These are phyloP conservation scores for Pterobdella sp. DNA, from an alignment of 2,888 invertebrate genomes.

Conservation along the genomic window DNA sequence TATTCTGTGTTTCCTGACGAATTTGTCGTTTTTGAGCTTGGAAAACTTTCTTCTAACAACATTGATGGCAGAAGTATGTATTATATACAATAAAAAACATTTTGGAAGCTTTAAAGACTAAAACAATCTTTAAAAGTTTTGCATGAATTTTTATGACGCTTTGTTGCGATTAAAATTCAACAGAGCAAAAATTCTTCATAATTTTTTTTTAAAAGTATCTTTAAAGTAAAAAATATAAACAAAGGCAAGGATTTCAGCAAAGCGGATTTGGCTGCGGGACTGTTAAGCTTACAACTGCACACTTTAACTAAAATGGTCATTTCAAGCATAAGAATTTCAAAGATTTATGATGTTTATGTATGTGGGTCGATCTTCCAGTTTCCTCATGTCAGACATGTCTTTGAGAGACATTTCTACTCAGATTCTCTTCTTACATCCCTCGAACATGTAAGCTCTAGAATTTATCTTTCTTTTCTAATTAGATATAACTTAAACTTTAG, in stretches of 20 bases:
- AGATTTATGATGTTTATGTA: not conserved
- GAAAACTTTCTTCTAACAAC: slow-evolving; percentile 15
- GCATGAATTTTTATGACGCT: no score
- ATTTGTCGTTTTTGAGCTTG: slow-evolving; percentile 13
- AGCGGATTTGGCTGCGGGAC: slow-evolving; percentile 22
- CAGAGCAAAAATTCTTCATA: no score
- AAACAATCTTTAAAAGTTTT: no score
- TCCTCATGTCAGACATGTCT: not conserved
- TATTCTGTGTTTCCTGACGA: slow-evolving; percentile 1
- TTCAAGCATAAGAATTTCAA: not conserved
- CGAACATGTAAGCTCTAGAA: not conserved
- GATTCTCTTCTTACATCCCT: not conserved
- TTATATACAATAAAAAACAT: no score
- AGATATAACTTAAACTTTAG: no score
- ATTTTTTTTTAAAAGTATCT: no score
- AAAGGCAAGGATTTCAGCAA: no score
- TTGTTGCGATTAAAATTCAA: no score
- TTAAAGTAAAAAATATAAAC: no score
- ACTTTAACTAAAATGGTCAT: not conserved
- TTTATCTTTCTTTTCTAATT: no score
- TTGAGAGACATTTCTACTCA: not conserved
- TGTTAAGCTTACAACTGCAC: not conserved
- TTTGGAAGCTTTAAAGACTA: no score
- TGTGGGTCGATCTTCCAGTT: slow-evolving; percentile 17
- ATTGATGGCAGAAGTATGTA: slow-evolving; percentile 9